Evolutionary conservation across 2,113 vertebrate genomes (phyloP).

Genomic region (Pardalotus punctatus): DNA sequence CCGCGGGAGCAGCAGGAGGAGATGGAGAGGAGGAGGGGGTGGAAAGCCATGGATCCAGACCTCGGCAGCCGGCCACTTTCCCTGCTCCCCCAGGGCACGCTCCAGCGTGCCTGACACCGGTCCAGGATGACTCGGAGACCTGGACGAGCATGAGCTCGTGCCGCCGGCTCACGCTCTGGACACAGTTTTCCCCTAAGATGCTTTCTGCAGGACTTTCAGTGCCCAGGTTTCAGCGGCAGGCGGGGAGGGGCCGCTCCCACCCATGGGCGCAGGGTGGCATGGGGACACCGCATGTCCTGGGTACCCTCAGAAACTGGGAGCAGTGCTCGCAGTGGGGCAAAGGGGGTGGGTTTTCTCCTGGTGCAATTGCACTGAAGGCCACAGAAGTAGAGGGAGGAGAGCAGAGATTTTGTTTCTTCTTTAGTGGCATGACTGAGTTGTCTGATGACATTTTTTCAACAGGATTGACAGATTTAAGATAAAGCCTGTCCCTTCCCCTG

Average conservation of each 20-base stretch:
- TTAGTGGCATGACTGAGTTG: background rate
- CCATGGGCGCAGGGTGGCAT: background rate
- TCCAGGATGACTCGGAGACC: background rate
- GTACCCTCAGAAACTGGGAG: background rate
- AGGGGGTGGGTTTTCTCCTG: background rate
- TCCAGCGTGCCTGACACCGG: accelerated
- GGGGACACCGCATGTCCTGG: accelerated
- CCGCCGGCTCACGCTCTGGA: background rate
- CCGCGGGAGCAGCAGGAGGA: background rate
- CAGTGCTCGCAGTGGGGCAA: accelerated
- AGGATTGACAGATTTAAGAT: background rate
- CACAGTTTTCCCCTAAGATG: accelerated
- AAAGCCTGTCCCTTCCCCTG: background rate
- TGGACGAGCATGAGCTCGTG: background rate
- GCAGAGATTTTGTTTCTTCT: background rate
- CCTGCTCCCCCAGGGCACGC: background rate
- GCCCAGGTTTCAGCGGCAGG: background rate
- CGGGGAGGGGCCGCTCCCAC: background rate
- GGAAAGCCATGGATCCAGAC: background rate
- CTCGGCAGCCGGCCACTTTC: background rate
- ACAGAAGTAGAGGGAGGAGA: background rate
- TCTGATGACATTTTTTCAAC: background rate
- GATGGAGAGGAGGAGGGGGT: background rate
- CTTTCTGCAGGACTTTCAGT: background rate
- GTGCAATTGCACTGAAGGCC: background rate